Evolutionary conservation across 1,140 invertebrate genomes (phyloP).

Genomic region (Orius laevigatus): DNA sequence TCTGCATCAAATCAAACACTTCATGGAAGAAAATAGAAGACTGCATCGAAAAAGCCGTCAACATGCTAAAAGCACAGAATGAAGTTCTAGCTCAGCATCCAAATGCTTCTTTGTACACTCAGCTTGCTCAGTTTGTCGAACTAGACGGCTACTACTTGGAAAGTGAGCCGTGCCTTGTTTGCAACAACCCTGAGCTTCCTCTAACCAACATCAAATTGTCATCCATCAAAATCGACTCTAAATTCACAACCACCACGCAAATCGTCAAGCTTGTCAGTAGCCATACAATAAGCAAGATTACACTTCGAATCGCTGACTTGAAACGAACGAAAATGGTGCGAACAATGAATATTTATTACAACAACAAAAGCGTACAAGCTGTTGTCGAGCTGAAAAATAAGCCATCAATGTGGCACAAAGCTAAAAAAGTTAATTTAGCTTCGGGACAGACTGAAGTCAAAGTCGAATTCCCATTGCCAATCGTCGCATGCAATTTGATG

Average conservation of each 20-base stretch:
- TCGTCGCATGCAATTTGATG: slow-evolving; percentile 97
- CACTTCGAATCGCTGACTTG: slow-evolving; percentile 81
- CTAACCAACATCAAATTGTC: slow-evolving; percentile 84
- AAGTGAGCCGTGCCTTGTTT: slow-evolving; percentile 91
- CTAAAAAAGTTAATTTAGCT: slow-evolving; percentile 73
- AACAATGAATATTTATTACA: slow-evolving; percentile 92
- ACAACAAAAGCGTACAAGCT: slow-evolving; percentile 86
- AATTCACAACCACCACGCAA: slow-evolving; percentile 94
- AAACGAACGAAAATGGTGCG: slow-evolving; percentile 96
- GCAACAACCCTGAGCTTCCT: slow-evolving; percentile 91
- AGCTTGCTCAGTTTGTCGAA: slow-evolving; percentile 80
- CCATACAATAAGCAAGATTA: slow-evolving; percentile 89
- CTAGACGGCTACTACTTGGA: slow-evolving; percentile 93
- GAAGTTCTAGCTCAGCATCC: slow-evolving; percentile 75
- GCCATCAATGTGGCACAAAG: slow-evolving; percentile 90
- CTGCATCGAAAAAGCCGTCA: slow-evolving; percentile 72
- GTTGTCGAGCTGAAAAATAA: slow-evolving; percentile 95
- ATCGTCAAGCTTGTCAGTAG: slow-evolving; percentile 91
- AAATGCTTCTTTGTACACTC: slow-evolving; percentile 83
- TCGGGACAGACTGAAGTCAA: slow-evolving; percentile 90
- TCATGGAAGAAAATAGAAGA: slow-evolving; percentile 37
- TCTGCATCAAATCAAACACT: slow-evolving; percentile 62
- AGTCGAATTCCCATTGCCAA: slow-evolving; percentile 89
- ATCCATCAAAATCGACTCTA: slow-evolving; percentile 87
- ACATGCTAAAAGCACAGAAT: slow-evolving; percentile 73